Evolutionary conservation across 2,888 invertebrate genomes (phyloP).

Genomic region (Auanema sp.): DNA sequence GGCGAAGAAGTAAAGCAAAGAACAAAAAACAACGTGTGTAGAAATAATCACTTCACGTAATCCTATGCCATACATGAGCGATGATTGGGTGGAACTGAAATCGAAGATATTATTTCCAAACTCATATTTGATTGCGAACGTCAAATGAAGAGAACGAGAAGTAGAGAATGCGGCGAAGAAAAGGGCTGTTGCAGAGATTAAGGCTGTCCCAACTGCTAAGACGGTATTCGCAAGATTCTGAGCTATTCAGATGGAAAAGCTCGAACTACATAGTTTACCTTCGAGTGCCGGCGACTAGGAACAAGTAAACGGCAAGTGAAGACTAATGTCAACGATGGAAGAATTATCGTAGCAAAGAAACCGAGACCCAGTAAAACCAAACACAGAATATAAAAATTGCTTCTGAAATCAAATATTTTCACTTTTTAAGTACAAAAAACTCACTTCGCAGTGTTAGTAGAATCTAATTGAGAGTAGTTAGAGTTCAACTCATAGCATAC

Average conservation of each 20-base stretch:
- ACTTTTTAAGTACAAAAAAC: not conserved
- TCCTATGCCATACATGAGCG: constrained; percentile 16
- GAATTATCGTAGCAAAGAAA: constrained; percentile 31
- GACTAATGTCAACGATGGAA: constrained; percentile 26
- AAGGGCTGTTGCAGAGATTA: constrained; percentile 12
- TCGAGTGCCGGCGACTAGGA: constrained; percentile 4
- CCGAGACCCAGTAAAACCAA: constrained; percentile 22
- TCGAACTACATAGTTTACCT: not conserved
- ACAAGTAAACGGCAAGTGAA: constrained; percentile 13
- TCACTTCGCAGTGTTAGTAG: not conserved
- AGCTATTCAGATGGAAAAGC: not conserved
- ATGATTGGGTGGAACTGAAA: constrained; percentile 13
- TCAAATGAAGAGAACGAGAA: constrained; percentile 11
- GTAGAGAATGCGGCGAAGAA: constrained; percentile 20
- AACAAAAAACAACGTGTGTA: constrained; percentile 10
- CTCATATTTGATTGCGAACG: not conserved
- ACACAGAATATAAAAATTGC: too few relatives aligned
- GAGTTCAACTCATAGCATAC: not conserved
- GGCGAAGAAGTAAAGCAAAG: constrained; percentile 17
- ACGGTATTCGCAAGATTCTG: constrained; percentile 6
- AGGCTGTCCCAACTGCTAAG: constrained; percentile 16
- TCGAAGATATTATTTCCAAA: not conserved
- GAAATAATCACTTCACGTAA: constrained; percentile 15
- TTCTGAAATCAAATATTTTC: not conserved
- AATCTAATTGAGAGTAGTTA: not conserved